Evolutionary conservation across 2,797 vertebrate species (phyloP).

Genomic region (Sebastes steindachneri): DNA sequence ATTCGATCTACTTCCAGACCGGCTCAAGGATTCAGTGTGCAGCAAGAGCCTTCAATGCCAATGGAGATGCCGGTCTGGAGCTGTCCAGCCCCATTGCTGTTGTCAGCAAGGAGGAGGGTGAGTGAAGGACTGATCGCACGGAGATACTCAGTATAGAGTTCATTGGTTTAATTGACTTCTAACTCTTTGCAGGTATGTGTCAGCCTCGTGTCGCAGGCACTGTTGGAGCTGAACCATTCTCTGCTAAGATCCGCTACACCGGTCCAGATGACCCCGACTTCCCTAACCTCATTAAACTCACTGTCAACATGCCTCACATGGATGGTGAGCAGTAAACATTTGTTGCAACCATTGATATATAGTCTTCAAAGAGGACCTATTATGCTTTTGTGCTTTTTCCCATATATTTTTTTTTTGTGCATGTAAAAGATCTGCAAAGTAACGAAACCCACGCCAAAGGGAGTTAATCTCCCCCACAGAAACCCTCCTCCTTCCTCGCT

Average conservation of each 20-base stretch:
- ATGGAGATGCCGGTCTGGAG: slow-evolving; percentile 86
- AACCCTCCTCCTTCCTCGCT: too few relatives aligned
- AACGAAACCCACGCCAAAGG: too few relatives aligned
- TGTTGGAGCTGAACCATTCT: slow-evolving; percentile 89
- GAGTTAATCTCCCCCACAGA: too few relatives aligned
- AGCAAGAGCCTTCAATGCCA: slow-evolving; percentile 84
- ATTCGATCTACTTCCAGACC: slow-evolving; percentile 89
- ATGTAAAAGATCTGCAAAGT: too few relatives aligned
- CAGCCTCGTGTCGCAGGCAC: slow-evolving; percentile 85
- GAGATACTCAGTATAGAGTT: not conserved
- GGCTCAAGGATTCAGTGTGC: slow-evolving; percentile 88
- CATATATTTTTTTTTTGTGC: too few relatives aligned
- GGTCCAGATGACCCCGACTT: slow-evolving; percentile 87
- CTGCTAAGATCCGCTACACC: slow-evolving; percentile 87
- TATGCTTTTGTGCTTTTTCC: too few relatives aligned
- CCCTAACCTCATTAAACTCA: slow-evolving; percentile 87
- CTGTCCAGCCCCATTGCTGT: slow-evolving; percentile 82
- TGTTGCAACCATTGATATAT: not conserved
- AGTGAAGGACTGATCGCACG: slow-evolving; percentile 21
- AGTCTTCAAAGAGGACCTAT: not conserved
- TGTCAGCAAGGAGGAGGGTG: slow-evolving; percentile 86
- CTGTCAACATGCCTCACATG: slow-evolving; percentile 88
- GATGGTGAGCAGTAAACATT: slow-evolving; percentile 79
- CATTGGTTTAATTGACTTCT: not conserved
- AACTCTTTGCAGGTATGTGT: slow-evolving; percentile 82